phyloP scores from a whole-genome alignment of 2,113 vertebrate species.

The Perccottus glenii region DNA sequence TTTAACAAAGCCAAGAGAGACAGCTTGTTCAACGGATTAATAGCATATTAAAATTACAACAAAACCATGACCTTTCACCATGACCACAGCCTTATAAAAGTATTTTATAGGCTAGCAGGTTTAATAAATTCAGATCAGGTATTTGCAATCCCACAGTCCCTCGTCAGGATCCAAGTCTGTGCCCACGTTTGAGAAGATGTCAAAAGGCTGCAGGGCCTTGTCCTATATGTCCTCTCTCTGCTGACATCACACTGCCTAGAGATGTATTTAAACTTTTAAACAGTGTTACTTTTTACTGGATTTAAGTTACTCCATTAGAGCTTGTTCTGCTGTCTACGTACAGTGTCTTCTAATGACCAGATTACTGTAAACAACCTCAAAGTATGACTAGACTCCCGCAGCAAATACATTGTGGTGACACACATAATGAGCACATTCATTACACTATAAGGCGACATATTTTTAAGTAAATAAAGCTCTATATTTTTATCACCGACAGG shows the following conservation, averaged over 20 bases:
- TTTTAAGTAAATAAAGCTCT: conserved; percentile 1
- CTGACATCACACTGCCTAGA: neutral
- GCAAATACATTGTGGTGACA: conserved; percentile 5
- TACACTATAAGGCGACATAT: neutral
- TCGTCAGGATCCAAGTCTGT: conserved; percentile 5
- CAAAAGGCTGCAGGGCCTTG: conserved; percentile 15
- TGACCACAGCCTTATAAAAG: conserved; percentile 5
- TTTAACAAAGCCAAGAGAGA: conserved; percentile 9
- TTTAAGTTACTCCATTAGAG: conserved; percentile 1
- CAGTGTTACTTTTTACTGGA: neutral
- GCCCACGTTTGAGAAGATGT: conserved; percentile 11
- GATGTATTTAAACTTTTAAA: neutral
- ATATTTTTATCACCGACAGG: conserved; percentile 4
- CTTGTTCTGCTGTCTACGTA: neutral
- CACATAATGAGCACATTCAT: conserved; percentile 13
- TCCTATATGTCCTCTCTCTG: conserved; percentile 8
- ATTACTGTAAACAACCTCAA: conserved; percentile 12
- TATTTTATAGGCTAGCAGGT: conserved; percentile 14
- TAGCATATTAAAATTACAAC: conserved; percentile 13
- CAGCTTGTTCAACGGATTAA: conserved; percentile 7
- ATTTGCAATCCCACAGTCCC: conserved; percentile 7
- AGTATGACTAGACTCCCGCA: conserved; percentile 1
- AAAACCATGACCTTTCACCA: conserved; percentile 8
- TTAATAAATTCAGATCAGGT: conserved; percentile 10
- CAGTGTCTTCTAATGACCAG: conserved; percentile 5